phyloP scores from a whole-genome alignment of 2,797 vertebrate species.

The Sorex maritimensis region DNA sequence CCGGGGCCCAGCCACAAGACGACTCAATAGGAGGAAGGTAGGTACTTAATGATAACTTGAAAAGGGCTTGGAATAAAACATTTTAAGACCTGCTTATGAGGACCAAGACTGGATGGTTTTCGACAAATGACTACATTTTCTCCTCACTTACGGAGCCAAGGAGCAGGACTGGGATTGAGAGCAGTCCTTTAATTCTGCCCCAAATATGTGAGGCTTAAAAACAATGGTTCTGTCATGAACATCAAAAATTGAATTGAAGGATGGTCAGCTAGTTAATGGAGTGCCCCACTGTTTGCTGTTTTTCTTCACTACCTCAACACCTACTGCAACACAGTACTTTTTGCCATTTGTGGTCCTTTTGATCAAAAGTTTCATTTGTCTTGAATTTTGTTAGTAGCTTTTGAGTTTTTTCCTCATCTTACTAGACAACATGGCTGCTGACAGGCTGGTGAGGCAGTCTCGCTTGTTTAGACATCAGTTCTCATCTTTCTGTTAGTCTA shows the following conservation, averaged over 20 bases:
- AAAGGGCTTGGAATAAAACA: conserved; percentile 14
- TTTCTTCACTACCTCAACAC: background rate
- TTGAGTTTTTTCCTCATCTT: background rate
- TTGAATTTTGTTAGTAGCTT: background rate
- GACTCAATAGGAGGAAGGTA: conserved; percentile 98
- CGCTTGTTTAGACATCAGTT: background rate
- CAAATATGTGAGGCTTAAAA: background rate
- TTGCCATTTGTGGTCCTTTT: background rate
- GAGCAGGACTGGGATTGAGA: conserved; percentile 60
- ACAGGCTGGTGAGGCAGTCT: background rate
- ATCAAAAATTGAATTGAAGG: background rate
- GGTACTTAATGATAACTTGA: conserved; percentile 79
- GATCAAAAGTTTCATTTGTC: conserved; percentile 48
- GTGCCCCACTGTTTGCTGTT: conserved; percentile 22
- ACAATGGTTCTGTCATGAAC: conserved; percentile 11
- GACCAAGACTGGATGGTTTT: conserved; percentile 14
- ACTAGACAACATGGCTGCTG: background rate
- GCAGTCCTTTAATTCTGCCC: background rate
- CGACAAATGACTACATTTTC: background rate
- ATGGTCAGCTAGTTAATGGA: background rate
- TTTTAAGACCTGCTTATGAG: conserved; percentile 14
- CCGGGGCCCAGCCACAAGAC: conserved; percentile 99
- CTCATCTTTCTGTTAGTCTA: background rate
- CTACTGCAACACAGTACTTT: background rate
- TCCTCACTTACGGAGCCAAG: background rate